Evolutionary conservation across 2,113 vertebrate genomes (phyloP).

Genomic region (Nyctereutes procyonoides): DNA sequence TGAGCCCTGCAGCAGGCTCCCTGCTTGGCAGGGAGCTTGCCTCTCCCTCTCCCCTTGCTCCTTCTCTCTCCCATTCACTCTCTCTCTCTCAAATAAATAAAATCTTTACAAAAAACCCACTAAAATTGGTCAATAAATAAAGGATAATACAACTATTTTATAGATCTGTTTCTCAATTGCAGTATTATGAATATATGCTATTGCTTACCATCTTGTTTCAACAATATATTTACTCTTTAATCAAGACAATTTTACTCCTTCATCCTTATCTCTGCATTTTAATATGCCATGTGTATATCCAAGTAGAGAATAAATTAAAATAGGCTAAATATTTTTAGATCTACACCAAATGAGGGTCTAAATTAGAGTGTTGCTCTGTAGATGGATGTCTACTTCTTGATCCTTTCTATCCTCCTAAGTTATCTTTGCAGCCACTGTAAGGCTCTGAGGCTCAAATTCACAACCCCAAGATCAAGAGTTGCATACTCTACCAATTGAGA

Average conservation of each 20-base stretch:
- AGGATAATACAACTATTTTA: constrained; percentile 31
- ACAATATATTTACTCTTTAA: constrained; percentile 35
- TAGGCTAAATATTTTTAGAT: constrained; percentile 57
- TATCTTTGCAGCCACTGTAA: neutral
- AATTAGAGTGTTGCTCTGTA: neutral
- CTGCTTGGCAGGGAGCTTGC: too few relatives aligned
- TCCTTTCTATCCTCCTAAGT: neutral
- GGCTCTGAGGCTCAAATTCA: neutral
- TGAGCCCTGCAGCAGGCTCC: too few relatives aligned
- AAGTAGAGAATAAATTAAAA: constrained; percentile 60
- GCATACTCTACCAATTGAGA: neutral
- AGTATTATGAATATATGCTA: neutral
- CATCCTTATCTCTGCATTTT: constrained; percentile 24
- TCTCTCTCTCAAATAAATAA: too few relatives aligned
- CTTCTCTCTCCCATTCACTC: too few relatives aligned
- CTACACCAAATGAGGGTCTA: neutral
- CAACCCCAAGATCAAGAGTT: neutral
- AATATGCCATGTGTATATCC: constrained; percentile 3
- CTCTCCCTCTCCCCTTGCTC: too few relatives aligned
- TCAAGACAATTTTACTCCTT: constrained; percentile 24
- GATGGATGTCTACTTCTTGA: neutral
- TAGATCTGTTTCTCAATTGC: neutral
- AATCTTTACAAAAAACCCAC: neutral
- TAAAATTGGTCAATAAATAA: neutral
- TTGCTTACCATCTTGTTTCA: neutral